A percentile compares a stretch with the other conserved stretches of the same genome.
Evolutionary conservation across 1,140 invertebrate species (phyloP).

Genomic region (Drosophila sechellia): DNA sequence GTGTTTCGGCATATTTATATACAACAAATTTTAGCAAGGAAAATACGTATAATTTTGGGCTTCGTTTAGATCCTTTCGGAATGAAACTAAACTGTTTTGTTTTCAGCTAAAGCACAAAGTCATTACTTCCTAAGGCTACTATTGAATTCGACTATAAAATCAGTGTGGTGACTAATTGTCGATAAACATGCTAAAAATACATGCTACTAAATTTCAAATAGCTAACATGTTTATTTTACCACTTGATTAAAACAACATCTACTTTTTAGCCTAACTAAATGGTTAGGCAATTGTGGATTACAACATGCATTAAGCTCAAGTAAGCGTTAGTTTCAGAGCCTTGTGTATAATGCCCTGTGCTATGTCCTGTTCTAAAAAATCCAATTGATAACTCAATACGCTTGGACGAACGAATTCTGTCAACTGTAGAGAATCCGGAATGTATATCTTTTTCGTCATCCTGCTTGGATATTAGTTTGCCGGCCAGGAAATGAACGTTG

Average conservation of each 20-base stretch:
- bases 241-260: neutral
- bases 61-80: neutral
- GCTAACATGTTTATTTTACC: neutral
- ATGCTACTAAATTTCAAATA: neutral
- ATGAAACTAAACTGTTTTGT: neutral
- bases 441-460: neutral
- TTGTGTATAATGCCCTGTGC: too few relatives aligned
- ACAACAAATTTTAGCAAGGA: too few relatives aligned
- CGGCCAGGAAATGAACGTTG: conserved; percentile 19
- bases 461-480: conserved; percentile 13
- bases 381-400: neutral
- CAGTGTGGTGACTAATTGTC: neutral
- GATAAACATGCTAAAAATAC: neutral
- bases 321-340: too few relatives aligned
- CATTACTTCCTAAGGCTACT: neutral
- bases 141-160: neutral
- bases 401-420: neutral
- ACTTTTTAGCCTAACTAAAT: neutral
- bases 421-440: neutral
- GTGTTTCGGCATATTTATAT: neutral
- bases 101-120: neutral
- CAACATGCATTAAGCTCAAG: too few relatives aligned
- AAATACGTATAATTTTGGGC: neutral
- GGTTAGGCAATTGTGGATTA: neutral
- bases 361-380: neutral